Conservation (phyloP, 2,113 vertebrate genomes). For the Ivindomyrus marchei region DNA sequence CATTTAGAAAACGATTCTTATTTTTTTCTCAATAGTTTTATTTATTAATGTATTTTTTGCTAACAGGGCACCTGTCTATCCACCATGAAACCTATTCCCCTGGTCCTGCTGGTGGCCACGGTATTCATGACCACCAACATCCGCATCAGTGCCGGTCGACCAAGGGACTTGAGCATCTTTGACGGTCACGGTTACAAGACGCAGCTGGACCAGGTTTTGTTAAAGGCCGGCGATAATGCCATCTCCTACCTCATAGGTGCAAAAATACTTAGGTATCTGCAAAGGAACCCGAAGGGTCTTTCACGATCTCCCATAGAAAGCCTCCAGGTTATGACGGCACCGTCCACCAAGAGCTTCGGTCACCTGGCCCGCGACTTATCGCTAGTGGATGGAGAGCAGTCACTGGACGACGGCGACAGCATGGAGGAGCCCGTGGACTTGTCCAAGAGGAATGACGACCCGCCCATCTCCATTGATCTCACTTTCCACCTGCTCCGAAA, state of each 20-base stretch:
- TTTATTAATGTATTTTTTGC: not conserved
- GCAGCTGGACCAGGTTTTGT: constrained; percentile 47
- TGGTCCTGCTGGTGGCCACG: constrained; percentile 59
- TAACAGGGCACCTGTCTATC: constrained; percentile 23
- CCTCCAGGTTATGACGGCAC: constrained; percentile 37
- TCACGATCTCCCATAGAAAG: constrained; percentile 36
- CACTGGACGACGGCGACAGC: constrained; percentile 27
- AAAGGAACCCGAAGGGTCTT: constrained; percentile 38
- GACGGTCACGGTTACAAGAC: constrained; percentile 42
- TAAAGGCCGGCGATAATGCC: constrained; percentile 44
- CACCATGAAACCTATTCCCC: constrained; percentile 57
- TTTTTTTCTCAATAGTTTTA: not conserved
- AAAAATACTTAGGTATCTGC: constrained; percentile 46
- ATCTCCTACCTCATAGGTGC: constrained; percentile 48
- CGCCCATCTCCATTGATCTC: constrained; percentile 85
- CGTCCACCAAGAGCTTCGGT: constrained; percentile 21
- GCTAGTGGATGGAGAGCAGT: constrained; percentile 26
- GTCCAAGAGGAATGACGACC: constrained; percentile 67
- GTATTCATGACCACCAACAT: constrained; percentile 53
- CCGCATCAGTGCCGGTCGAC: constrained; percentile 51
- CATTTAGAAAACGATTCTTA: not conserved
- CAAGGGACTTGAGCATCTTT: constrained; percentile 43
- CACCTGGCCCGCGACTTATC: constrained; percentile 24
- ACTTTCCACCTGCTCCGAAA: constrained; percentile 87
- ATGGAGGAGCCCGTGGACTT: constrained; percentile 38